Base-by-base conservation (phyloP, 2,888 invertebrate genomes). In the Nematopogon swammerdamellus region DNA sequence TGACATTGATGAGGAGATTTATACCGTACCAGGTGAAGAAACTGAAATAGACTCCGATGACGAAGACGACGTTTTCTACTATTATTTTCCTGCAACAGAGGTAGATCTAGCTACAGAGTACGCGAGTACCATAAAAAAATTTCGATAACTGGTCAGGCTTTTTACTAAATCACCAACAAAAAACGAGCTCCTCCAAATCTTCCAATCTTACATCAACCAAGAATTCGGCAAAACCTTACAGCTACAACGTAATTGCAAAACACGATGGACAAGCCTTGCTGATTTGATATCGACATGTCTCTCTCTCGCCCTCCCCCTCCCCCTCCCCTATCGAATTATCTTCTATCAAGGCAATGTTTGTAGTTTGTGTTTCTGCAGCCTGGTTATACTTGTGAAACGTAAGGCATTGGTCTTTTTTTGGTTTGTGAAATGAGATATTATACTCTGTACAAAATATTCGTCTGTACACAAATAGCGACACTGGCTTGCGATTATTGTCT, bases 351-450 rank as follows among this genome's bases (percentile, higher is more conserved):
- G 18, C 44, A 18, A 43, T 17, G 44, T 43, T 43, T 16, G 44
- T 17, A 6, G 44, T 4, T 43, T 43, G 16, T 43, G 44, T 43
- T 43, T 17, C 44, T 43, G 44, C 18, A 43, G 44, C 44, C 18
- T 43, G 17, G 43, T 53, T 46, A 51, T 52, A 56, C 44, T 47
- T 25, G 47, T 20, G 36, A 49, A 57, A 58, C 17, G 54, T 50
- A 14, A 53, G 51, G 51, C 57, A 59, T 47, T 54, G 54, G 46
- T 58, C 57, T 45, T 58, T 57, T 46, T 58, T 58, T 16, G 57
- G 54, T 10, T 50, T 45, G 49, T 51, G 52, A 48, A 55, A 58
- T 10, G 53, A 55, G 29, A 55, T 49, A 49, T 55, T 57, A 46
- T 53, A 56, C 44, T 57, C 53, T 42, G 45, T 50, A 44, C 52